Percentiles rank a stretch among this genome's conserved stretches.
These are phyloP conservation scores for Branchellion lobata DNA, from an alignment of 2,888 invertebrate genomes.

Conservation along the genomic window DNA sequence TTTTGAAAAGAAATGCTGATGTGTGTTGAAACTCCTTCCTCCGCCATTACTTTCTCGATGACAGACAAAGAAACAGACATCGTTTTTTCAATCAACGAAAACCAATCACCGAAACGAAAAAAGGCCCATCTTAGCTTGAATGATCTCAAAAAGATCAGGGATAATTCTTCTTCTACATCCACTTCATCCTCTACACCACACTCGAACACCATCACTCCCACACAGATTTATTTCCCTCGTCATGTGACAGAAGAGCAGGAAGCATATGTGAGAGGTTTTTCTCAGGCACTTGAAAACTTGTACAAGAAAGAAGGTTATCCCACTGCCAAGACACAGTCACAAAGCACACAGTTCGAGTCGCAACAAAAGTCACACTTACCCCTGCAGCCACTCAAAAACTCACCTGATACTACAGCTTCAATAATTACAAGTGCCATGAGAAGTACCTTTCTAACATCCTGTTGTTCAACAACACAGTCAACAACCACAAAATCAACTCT, in stretches of 20 bases:
- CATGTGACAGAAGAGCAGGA: conserved; percentile 70
- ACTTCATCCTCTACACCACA: background rate
- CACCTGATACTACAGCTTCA: too few species aligned
- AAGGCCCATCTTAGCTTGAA: background rate
- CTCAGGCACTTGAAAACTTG: conserved; percentile 80
- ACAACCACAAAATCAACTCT: too few species aligned
- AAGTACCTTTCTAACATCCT: too few species aligned
- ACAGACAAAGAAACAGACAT: background rate
- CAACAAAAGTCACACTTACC: too few species aligned
- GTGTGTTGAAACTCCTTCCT: background rate
- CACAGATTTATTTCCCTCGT: conserved; percentile 49
- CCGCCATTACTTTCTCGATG: background rate
- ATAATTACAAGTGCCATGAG: too few species aligned
- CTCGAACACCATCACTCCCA: conserved; percentile 62
- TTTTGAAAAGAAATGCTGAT: background rate
- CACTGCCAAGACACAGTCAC: background rate
- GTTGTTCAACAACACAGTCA: too few species aligned
- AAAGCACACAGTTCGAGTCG: too few species aligned
- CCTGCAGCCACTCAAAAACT: too few species aligned
- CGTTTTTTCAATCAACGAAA: background rate
- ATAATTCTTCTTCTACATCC: background rate
- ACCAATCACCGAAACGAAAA: background rate
- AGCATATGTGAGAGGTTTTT: conserved; percentile 62
- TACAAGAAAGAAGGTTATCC: conserved; percentile 55
- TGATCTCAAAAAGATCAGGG: background rate